Evolutionary conservation across 92 coral and sea anemone species (phyloP).

Genomic region (Actinostola sp.): DNA sequence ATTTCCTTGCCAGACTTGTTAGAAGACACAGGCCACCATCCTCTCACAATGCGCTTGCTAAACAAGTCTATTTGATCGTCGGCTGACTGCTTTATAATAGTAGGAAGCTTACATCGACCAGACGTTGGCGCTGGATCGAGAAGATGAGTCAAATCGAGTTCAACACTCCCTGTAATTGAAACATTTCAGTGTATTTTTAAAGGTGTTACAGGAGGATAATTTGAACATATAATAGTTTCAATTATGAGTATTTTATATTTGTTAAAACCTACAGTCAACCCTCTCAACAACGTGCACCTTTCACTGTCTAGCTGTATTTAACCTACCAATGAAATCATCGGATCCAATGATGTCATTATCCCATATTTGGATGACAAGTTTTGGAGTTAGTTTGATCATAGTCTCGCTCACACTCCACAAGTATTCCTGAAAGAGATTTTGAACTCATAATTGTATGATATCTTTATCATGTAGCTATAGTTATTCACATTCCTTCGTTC

Average conservation of each 20-base stretch:
- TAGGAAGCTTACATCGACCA: constrained; percentile 43
- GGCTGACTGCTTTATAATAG: background rate
- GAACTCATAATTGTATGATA: background rate
- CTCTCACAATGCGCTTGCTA: constrained; percentile 62
- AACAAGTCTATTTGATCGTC: constrained; percentile 63
- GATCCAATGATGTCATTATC: constrained; percentile 78
- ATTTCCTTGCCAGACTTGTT: constrained; percentile 47
- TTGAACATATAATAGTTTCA: too few relatives aligned
- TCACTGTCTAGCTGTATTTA: background rate
- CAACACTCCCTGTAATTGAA: constrained; percentile 58
- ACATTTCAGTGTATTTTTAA: too few relatives aligned
- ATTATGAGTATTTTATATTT: too few relatives aligned
- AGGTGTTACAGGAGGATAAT: too few relatives aligned
- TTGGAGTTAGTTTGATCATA: constrained; percentile 70
- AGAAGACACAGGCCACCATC: constrained; percentile 86
- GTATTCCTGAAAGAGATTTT: constrained; percentile 56
- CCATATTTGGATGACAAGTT: constrained; percentile 88
- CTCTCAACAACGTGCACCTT: too few relatives aligned
- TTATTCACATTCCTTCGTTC: too few relatives aligned
- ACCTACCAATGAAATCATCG: constrained; percentile 89
- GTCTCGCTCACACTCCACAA: constrained; percentile 87
- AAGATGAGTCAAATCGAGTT: constrained; percentile 64
- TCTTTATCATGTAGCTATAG: too few relatives aligned
- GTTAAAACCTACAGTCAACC: too few relatives aligned
- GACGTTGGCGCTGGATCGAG: constrained; percentile 68